A percentile compares a stretch with the other conserved stretches of the same genome.
phyloP scores from a whole-genome alignment of 2,888 invertebrate species.

The Calameuta idolon region DNA sequence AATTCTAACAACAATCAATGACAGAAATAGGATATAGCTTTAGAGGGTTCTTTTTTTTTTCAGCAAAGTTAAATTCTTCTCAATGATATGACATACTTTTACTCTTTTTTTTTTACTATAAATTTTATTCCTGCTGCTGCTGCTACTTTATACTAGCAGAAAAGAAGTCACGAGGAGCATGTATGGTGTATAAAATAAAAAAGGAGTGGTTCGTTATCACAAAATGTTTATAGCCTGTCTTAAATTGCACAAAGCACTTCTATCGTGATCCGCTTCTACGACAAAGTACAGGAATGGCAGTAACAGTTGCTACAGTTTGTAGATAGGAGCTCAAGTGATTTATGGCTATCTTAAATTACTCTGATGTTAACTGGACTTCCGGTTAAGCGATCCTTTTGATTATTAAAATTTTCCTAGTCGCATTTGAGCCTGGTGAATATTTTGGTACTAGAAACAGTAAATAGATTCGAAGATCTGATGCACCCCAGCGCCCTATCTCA shows the following conservation, averaged over 20 bases:
- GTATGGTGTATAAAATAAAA: neutral
- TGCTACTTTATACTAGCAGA: no score
- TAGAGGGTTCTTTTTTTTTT: neutral
- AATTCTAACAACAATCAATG: no score
- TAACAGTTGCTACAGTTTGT: neutral
- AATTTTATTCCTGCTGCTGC: no score
- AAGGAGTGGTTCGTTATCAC: neutral
- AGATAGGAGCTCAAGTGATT: neutral
- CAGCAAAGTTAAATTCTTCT: no score
- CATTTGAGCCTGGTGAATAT: neutral
- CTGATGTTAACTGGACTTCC: neutral
- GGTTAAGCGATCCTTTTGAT: neutral
- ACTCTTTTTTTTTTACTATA: no score
- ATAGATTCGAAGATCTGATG: neutral
- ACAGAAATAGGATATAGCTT: neutral
- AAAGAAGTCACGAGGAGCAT: no score
- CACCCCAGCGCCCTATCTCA: neutral
- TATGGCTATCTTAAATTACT: neutral
- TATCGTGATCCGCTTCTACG: neutral
- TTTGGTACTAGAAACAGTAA: neutral
- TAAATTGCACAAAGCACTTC: neutral
- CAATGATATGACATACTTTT: no score
- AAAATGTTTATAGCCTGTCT: neutral
- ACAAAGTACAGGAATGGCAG: neutral
- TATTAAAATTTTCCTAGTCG: neutral